phyloP scores from a whole-genome alignment of 1,140 invertebrate species.

The Tigriopus japonicus region DNA sequence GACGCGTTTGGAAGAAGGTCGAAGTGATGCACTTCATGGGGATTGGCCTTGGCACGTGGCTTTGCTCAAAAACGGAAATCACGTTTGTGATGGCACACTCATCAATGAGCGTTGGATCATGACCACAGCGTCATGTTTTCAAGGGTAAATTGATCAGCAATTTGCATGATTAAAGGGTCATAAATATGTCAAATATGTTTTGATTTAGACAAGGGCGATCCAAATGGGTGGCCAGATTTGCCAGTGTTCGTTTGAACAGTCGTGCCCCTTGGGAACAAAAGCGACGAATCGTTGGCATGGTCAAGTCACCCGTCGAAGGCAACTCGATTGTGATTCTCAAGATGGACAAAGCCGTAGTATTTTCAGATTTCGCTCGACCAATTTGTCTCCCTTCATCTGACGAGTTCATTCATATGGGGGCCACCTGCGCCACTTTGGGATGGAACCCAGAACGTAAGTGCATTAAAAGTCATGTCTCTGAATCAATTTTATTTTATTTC shows the following conservation, averaged over 20 bases:
- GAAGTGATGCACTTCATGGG: conserved; percentile 21
- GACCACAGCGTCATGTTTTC: conserved; percentile 71
- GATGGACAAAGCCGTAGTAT: conserved; percentile 23
- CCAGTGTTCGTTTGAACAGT: conserved; percentile 41
- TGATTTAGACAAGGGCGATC: conserved; percentile 17
- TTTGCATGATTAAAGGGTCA: not conserved
- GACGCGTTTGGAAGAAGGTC: conserved; percentile 27
- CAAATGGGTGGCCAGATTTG: conserved; percentile 37
- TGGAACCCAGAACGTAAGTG: not conserved
- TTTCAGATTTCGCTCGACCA: conserved; percentile 8
- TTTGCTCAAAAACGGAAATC: conserved; percentile 56
- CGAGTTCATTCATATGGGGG: conserved; percentile 8
- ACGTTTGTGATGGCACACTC: conserved; percentile 68
- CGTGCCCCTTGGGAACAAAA: conserved; percentile 64
- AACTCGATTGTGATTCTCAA: conserved; percentile 60
- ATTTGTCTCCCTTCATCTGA: conserved; percentile 7
- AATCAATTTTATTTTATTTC: not conserved
- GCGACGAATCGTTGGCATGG: conserved; percentile 59
- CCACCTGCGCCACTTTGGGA: not conserved
- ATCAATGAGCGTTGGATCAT: conserved; percentile 57
- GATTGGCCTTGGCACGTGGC: conserved; percentile 77
- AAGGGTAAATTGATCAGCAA: conserved; percentile 31
- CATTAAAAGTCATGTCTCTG: not conserved
- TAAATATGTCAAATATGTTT: too few species aligned
- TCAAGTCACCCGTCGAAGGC: conserved; percentile 69